Base-by-base conservation (phyloP, 2,113 vertebrate species). In the Blennius ocellaris region DNA sequence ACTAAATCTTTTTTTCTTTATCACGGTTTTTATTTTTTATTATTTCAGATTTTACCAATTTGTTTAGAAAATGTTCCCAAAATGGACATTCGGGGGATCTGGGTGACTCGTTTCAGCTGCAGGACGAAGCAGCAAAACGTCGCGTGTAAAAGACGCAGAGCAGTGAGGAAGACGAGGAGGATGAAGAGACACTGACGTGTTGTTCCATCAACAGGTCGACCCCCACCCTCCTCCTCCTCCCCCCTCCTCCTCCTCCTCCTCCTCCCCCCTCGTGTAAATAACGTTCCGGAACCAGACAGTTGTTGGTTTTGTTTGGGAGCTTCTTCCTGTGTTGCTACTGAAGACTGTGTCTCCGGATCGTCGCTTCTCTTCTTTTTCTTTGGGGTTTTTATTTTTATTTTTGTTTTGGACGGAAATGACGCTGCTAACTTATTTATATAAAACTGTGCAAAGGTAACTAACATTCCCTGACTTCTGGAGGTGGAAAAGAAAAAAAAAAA, bases 391-490 rank as follows among this genome's bases (percentile, higher is more conserved):
- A n/a, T n/a, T n/a, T n/a, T n/a, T 43, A 3, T 43, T 10, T 43
- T 60, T 11, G 48, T 30, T 63, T 63, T 41, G 61, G 76, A 80
- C 60, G 74, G 74, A 82, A 82, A 74, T 64, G 74, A 85, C 76
- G 92, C 87, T 94, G 90, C 90, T 93, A 91, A 91, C 92, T 92
- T 93, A 92, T 92, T 92, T 87, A 76, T 81, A 84, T 55, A 43
- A 78, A 85, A 64, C 53, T 92, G 90, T 93, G 81, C 65, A 83
- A 82, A 83, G 83, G 93, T 95, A 92, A 93, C 90, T 91, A 93
- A 94, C 93, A 93, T 95, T 94, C 90, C 91, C 85, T 94, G 94
- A 95, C 92, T 88, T 94, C 7, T 75, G 76, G 77, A 86, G 72
- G 71, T 21, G 14, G 93, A 49, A 48, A 69, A 47, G 95, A 90